These are phyloP conservation scores for Phalacrocorax carbo DNA, from an alignment of 2,113 vertebrate species.

Conservation along the genomic window DNA sequence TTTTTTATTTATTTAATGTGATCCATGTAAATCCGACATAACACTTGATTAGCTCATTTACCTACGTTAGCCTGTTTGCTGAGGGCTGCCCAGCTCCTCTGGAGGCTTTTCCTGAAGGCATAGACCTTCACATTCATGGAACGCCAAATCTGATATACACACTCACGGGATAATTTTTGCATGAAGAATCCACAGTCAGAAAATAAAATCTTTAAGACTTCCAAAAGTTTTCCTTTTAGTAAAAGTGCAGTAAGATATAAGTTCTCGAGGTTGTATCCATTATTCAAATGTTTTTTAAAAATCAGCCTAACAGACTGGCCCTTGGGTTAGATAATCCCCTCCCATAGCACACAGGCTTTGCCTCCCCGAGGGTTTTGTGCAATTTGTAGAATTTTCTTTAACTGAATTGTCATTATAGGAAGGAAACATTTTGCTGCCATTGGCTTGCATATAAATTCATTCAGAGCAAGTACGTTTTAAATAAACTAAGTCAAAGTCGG, in stretches of 20 bases:
- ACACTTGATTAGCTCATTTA: not conserved
- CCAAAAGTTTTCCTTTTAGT: not conserved
- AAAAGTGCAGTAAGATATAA: fast-evolving
- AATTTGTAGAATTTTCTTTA: not conserved
- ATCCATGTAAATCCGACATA: fast-evolving
- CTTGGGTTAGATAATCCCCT: not conserved
- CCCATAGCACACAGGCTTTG: not conserved
- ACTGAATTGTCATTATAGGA: not conserved
- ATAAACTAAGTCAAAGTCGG: not conserved
- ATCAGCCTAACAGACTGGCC: fast-evolving
- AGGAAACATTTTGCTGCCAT: not conserved
- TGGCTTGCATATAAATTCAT: not conserved
- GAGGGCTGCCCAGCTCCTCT: not conserved
- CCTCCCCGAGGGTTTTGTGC: not conserved
- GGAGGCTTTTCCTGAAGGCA: fast-evolving
- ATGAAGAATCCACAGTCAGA: not conserved
- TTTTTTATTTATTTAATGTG: not conserved
- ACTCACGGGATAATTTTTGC: not conserved
- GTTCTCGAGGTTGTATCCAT: fast-evolving
- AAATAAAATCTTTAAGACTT: not conserved
- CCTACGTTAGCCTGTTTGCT: not conserved
- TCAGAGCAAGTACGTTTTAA: fast-evolving
- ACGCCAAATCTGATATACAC: not conserved
- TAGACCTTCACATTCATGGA: fast-evolving
- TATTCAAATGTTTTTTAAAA: not conserved